A percentile compares a stretch with the other conserved stretches of the same genome.
These are phyloP conservation scores for Mimachlamys varia DNA, from an alignment of 2,888 invertebrate species.

Conservation along the genomic window DNA sequence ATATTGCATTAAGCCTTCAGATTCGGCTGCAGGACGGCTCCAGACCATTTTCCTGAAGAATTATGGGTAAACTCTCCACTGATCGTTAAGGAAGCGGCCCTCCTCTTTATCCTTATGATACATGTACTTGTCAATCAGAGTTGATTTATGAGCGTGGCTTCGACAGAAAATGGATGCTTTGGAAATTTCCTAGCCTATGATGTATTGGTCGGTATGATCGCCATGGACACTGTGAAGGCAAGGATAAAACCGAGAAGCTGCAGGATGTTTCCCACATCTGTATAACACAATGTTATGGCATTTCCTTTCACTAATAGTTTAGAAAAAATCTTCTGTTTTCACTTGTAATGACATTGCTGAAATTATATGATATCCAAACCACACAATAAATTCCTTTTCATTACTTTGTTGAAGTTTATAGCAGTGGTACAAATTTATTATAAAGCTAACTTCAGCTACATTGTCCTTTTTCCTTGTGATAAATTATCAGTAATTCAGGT, in stretches of 20 bases:
- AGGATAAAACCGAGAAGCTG: neutral
- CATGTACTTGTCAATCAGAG: conserved; percentile 14
- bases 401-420: too few species aligned
- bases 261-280: neutral
- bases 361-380: too few species aligned
- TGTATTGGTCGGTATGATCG: neutral
- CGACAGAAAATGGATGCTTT: conserved; percentile 32
- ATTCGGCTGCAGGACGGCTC: conserved; percentile 15
- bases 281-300: neutral
- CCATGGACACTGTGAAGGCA: neutral
- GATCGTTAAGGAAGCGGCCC: conserved; percentile 10
- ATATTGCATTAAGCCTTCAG: conserved; percentile 31
- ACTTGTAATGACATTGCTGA: neutral
- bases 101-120: conserved; percentile 5
- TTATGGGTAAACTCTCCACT: conserved; percentile 14
- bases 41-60: conserved; percentile 24
- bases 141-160: neutral
- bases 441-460: too few species aligned
- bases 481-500: too few species aligned
- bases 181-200: conserved; percentile 2
- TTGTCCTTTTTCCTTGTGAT: too few species aligned
- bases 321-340: neutral
- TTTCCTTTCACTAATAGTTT: neutral
- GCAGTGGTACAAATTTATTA: too few species aligned
- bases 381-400: too few species aligned